Evolutionary conservation across 2,113 vertebrate genomes (phyloP).

Genomic region (Apodemus speciosus): DNA sequence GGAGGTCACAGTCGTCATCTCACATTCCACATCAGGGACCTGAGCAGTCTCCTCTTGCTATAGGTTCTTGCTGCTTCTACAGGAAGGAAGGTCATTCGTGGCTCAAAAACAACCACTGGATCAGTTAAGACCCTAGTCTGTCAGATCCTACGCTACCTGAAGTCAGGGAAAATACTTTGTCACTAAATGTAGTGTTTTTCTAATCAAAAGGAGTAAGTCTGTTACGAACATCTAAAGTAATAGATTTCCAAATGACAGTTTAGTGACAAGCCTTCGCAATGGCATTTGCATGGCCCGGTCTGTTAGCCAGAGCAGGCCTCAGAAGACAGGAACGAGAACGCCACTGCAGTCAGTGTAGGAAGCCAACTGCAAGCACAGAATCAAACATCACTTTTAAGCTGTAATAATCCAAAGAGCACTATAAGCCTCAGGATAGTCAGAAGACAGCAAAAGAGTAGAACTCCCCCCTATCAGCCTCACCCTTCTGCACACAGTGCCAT

Average conservation of each 20-base stretch:
- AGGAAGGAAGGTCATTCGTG: too few species aligned
- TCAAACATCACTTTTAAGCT: neutral
- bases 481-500: neutral
- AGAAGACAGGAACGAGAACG: neutral
- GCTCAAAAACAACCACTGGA: neutral
- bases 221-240: neutral
- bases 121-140: neutral
- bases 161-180: neutral
- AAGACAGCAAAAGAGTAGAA: neutral
- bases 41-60: neutral
- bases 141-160: neutral
- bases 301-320: neutral
- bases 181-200: neutral
- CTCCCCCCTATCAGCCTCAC: neutral
- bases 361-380: neutral
- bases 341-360: neutral
- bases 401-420: neutral
- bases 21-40: neutral
- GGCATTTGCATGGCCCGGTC: neutral
- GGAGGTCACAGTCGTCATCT: neutral
- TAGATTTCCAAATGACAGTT: neutral
- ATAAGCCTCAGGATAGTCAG: neutral
- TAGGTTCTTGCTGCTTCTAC: neutral
- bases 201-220: constrained; percentile 3
- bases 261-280: neutral